Conservation (phyloP, 2,797 vertebrate genomes). For the Sebastolobus alascanus region DNA sequence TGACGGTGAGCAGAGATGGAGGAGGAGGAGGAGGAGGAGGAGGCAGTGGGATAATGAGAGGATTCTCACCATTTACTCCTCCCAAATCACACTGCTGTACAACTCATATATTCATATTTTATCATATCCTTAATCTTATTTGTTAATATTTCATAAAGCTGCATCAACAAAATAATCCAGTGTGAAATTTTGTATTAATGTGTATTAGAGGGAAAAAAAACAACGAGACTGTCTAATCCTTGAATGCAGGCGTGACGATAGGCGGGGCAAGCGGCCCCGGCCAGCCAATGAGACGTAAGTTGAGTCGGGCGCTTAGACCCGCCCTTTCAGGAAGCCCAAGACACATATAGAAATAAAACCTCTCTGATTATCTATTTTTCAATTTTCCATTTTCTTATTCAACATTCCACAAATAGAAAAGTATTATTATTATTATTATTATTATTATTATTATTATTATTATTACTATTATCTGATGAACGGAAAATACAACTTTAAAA, state of each 20-base stretch:
- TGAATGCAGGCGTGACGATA: too few species aligned
- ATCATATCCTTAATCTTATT: constrained; percentile 3
- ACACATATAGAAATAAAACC: not conserved
- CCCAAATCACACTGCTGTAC: constrained; percentile 23
- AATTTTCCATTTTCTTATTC: not conserved
- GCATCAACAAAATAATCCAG: not conserved
- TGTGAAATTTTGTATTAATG: not conserved
- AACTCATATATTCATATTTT: not conserved
- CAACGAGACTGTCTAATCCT: too few species aligned
- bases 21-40: constrained; percentile 3
- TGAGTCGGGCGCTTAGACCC: accelerated
- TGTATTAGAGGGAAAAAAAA: too few species aligned
- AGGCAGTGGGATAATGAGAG: constrained; percentile 48
- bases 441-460: too few species aligned
- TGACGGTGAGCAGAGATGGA: constrained; percentile 14
- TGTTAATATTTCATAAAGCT: constrained; percentile 28
- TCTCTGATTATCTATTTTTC: not conserved
- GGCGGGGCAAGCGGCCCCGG: accelerated
- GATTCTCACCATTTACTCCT: constrained; percentile 46
- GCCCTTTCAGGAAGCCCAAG: too few species aligned
- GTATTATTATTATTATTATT: too few species aligned
- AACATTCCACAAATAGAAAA: not conserved
- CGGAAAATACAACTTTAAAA: not conserved
- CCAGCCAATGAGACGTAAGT: too few species aligned
- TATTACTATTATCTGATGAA: not conserved